phyloP scores from a whole-genome alignment of 2,113 vertebrate species.

The Lepus americanus region DNA sequence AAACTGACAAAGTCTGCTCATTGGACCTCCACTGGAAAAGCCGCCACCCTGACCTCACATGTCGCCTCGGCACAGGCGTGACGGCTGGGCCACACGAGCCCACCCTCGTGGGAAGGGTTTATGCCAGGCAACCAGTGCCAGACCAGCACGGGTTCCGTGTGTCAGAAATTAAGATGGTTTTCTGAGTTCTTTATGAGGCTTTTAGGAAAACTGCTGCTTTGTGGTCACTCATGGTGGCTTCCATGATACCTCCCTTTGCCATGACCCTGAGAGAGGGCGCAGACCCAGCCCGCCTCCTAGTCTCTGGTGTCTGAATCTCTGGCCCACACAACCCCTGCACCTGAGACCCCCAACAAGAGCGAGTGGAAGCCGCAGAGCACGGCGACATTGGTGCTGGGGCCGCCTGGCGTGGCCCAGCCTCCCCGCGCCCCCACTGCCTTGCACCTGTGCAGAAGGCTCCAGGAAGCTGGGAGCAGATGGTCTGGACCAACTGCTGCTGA shows the following conservation, averaged over 20 bases:
- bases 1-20: conserved; percentile 56
- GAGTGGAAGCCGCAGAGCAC: not conserved
- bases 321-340: not conserved
- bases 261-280: not conserved
- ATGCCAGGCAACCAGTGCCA: not conserved
- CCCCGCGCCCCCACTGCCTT: too few species aligned
- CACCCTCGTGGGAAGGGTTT: not conserved
- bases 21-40: not conserved
- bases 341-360: not conserved
- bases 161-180: not conserved
- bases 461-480: too few species aligned
- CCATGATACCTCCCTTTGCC: not conserved
- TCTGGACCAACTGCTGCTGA: too few species aligned
- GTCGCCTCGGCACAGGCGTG: not conserved
- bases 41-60: accelerated
- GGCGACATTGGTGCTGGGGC: too few species aligned
- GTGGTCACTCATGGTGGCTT: not conserved
- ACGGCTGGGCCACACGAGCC: accelerated
- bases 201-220: not conserved
- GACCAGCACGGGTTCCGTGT: not conserved
- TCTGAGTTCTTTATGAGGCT: not conserved
- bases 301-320: too few species aligned
- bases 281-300: not conserved
- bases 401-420: too few species aligned
- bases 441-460: too few species aligned